phyloP scores from a whole-genome alignment of 2,888 invertebrate species.

The Dolichopus griseipennis region DNA sequence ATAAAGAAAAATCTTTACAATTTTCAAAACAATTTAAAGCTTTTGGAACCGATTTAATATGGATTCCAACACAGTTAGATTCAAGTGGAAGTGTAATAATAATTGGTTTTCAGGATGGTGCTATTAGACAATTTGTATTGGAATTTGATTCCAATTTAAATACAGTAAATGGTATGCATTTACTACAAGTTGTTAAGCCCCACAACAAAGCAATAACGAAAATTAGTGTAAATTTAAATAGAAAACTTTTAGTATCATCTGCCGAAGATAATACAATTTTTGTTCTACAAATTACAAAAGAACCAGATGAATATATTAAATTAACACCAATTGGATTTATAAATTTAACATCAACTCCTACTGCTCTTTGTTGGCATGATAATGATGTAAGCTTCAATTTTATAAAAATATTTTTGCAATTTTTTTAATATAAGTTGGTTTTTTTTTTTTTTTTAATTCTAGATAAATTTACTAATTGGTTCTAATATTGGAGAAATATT shows the following conservation, averaged over 20 bases:
- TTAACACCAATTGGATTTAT: constrained; percentile 61
- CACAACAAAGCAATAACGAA: constrained; percentile 55
- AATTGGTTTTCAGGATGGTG: constrained; percentile 63
- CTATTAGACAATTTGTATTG: constrained; percentile 49
- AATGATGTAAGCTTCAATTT: constrained; percentile 30
- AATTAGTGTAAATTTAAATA: constrained; percentile 51
- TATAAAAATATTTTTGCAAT: too few relatives aligned
- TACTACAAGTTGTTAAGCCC: constrained; percentile 53
- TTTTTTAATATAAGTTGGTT: too few relatives aligned
- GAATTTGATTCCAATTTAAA: constrained; percentile 25
- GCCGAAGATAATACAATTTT: constrained; percentile 63
- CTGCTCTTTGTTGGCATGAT: constrained; percentile 61
- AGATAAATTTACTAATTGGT: constrained; percentile 46
- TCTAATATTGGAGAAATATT: constrained; percentile 49
- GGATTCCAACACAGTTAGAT: constrained; percentile 62
- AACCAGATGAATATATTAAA: constrained; percentile 39
- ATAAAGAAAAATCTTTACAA: constrained; percentile 50
- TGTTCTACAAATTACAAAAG: constrained; percentile 47
- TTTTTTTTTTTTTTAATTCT: background rate
- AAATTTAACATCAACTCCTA: constrained; percentile 52
- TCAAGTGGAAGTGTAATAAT: constrained; percentile 55
- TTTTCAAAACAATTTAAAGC: constrained; percentile 53
- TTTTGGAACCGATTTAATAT: constrained; percentile 52
- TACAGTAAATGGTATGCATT: constrained; percentile 23
- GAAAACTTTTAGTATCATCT: constrained; percentile 55